Percentiles rank a stretch among this genome's conserved stretches.
Conservation (phyloP, 2,113 vertebrate genomes). For the Scalopus aquaticus region DNA sequence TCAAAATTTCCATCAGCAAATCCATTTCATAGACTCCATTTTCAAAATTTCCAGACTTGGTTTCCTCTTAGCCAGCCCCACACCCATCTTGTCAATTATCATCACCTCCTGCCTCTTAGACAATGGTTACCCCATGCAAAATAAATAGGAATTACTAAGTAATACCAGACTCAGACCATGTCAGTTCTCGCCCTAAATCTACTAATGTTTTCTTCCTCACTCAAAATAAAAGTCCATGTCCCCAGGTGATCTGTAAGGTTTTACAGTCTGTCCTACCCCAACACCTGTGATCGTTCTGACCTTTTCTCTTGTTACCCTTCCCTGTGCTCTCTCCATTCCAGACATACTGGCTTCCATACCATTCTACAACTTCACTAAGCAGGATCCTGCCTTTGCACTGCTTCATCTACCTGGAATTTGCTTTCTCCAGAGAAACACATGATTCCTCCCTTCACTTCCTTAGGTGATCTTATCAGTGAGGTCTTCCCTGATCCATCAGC, state of each 20-base stretch:
- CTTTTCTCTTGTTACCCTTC: too few species aligned
- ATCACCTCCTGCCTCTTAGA: background rate
- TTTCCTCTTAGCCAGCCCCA: background rate
- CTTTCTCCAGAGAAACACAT: background rate
- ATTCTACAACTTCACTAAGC: background rate
- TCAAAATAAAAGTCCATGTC: background rate
- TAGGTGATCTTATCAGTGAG: background rate
- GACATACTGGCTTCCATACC: background rate
- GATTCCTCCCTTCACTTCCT: background rate
- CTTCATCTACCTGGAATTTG: background rate
- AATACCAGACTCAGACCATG: background rate
- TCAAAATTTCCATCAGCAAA: background rate
- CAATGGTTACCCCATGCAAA: background rate
- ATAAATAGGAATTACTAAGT: background rate
- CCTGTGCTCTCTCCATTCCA: background rate
- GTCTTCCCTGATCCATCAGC: background rate
- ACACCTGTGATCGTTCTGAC: too few species aligned
- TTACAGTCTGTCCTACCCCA: rapidly evolving
- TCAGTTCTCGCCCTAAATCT: background rate
- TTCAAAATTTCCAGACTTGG: background rate
- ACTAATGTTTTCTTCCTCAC: background rate
- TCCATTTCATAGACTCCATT: background rate
- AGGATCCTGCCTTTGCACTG: background rate
- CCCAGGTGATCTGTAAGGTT: background rate
- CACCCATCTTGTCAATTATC: background rate